Percentiles rank a stretch among this genome's conserved stretches.
Conservation (phyloP, 2,113 vertebrate species). For the human region DNA sequence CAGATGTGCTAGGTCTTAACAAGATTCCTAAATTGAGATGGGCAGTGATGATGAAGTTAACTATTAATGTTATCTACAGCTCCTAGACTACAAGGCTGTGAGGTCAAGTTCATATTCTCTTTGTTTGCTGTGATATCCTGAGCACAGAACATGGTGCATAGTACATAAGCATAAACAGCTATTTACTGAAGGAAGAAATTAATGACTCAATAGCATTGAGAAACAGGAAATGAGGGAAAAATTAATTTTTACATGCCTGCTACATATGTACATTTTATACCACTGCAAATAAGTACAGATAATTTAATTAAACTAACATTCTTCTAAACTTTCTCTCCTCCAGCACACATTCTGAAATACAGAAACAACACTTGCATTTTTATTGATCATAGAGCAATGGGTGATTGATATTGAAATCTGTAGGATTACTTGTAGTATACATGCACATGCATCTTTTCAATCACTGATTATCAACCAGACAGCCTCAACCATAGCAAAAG, state of each 20-base stretch:
- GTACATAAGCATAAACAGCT: background rate
- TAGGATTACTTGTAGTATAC: background rate
- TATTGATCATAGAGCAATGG: background rate
- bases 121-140: background rate
- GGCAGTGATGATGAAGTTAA: background rate
- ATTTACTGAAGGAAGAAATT: background rate
- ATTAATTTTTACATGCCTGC: background rate
- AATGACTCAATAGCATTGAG: background rate
- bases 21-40: constrained; percentile 10
- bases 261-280: background rate
- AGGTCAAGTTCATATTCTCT: background rate
- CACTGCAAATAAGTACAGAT: background rate
- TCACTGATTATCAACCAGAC: background rate
- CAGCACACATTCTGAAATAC: background rate
- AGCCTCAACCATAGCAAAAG: background rate
- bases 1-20: background rate
- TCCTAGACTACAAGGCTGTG: background rate
- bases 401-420: background rate
- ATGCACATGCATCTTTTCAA: background rate
- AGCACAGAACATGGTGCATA: background rate
- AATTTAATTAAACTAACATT: background rate
- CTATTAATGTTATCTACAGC: background rate
- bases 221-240: background rate
- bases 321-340: background rate
- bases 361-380: background rate